Percentiles rank a stretch among this genome's conserved stretches.
These are phyloP conservation scores for Vanessa tameamea DNA, from an alignment of 1,140 invertebrate genomes.

Conservation along the genomic window DNA sequence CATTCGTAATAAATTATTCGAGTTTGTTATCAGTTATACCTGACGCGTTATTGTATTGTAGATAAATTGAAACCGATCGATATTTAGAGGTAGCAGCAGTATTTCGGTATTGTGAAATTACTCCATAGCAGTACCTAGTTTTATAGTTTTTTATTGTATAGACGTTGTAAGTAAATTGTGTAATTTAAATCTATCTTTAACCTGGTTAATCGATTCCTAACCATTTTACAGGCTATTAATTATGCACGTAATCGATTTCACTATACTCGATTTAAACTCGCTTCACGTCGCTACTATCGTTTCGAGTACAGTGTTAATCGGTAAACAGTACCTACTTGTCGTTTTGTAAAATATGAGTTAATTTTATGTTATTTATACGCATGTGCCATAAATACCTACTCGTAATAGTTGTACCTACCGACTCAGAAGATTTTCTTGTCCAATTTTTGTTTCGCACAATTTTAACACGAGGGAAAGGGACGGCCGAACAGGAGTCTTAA, in stretches of 20 bases:
- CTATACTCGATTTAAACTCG: slow-evolving; percentile 19
- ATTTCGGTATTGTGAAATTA: slow-evolving; percentile 70
- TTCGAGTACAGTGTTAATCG: slow-evolving; percentile 43
- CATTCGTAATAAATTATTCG: slow-evolving; percentile 54
- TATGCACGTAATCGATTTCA: slow-evolving; percentile 27
- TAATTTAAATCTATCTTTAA: slow-evolving; percentile 49
- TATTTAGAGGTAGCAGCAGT: slow-evolving; percentile 70
- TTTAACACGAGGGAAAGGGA: slow-evolving; percentile 28
- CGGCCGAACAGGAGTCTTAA: slow-evolving; percentile 31
- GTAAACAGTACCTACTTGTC: slow-evolving; percentile 46
- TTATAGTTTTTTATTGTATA: slow-evolving; percentile 70
- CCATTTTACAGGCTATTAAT: slow-evolving; percentile 27
- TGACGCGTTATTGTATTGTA: slow-evolving; percentile 52
- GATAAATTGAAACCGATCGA: slow-evolving; percentile 52
- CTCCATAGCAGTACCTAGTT: slow-evolving; percentile 69
- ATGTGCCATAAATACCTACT: slow-evolving; percentile 74
- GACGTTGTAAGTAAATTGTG: slow-evolving; percentile 54
- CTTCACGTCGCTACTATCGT: background rate
- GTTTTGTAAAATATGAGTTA: slow-evolving; percentile 64
- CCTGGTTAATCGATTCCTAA: slow-evolving; percentile 40
- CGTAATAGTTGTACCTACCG: slow-evolving; percentile 59
- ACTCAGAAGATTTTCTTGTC: slow-evolving; percentile 45
- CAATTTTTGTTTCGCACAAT: slow-evolving; percentile 48
- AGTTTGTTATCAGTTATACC: slow-evolving; percentile 31
- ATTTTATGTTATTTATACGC: slow-evolving; percentile 66